phyloP scores from a whole-genome alignment of 2,888 invertebrate species.

The Dasypogon diadema region DNA sequence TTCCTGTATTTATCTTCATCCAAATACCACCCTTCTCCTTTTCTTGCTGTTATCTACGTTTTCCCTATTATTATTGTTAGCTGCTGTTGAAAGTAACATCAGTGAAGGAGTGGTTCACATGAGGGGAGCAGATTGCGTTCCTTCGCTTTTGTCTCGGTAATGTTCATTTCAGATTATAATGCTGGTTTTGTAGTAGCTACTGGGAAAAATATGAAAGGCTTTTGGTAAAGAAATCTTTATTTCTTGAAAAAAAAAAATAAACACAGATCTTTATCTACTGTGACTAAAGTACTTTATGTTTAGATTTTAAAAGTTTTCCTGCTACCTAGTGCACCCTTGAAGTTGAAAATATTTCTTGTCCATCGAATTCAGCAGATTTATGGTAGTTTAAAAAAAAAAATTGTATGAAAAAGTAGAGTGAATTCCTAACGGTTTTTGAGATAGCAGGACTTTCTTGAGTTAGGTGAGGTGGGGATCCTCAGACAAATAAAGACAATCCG shows the following conservation, averaged over 20 bases:
- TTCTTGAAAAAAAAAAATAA: background rate
- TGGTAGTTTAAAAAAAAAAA: too few species aligned
- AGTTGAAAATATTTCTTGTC: too few species aligned
- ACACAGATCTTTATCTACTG: background rate
- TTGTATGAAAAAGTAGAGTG: too few species aligned
- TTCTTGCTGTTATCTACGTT: constrained; percentile 19
- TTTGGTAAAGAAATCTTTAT: background rate
- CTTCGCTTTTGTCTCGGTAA: constrained; percentile 13
- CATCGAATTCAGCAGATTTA: too few species aligned
- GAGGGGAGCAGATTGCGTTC: constrained; percentile 2
- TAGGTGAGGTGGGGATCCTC: too few species aligned
- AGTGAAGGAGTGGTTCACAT: constrained; percentile 17
- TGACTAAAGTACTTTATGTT: too few species aligned
- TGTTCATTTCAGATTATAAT: constrained; percentile 42
- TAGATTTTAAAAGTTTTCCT: too few species aligned
- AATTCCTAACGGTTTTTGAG: too few species aligned
- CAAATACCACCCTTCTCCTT: background rate
- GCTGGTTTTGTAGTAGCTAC: background rate
- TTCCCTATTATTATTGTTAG: constrained; percentile 11
- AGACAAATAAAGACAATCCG: too few species aligned
- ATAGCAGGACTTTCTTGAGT: too few species aligned
- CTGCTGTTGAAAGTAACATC: constrained; percentile 32
- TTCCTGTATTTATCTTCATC: constrained; percentile 33
- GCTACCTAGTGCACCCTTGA: too few species aligned
- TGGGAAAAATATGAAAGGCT: constrained; percentile 9